These are phyloP conservation scores for Empidonax traillii DNA, from an alignment of 2,113 vertebrate species.

Conservation along the genomic window DNA sequence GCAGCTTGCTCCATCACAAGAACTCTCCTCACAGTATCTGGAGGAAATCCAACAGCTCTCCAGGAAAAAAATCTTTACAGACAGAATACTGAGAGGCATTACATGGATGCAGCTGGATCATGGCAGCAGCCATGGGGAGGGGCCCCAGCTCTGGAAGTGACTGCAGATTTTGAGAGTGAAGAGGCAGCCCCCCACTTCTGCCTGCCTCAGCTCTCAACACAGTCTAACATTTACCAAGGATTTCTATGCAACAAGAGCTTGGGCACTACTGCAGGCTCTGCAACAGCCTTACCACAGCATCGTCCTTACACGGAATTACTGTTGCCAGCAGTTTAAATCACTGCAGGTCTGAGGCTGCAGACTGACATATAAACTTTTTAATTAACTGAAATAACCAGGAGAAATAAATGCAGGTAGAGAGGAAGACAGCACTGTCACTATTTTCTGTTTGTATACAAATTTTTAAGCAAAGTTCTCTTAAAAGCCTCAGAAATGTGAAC, in stretches of 20 bases:
- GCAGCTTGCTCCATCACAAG: not conserved
- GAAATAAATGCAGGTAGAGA: not conserved
- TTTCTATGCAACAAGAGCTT: fast-evolving
- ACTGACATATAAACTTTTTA: not conserved
- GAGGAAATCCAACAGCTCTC: not conserved
- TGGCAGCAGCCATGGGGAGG: not conserved
- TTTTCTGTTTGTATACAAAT: not conserved
- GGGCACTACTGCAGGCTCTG: fast-evolving
- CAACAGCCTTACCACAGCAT: not conserved
- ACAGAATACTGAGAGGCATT: fast-evolving
- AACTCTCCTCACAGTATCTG: not conserved
- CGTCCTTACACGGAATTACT: not conserved
- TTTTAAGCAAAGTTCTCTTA: not conserved
- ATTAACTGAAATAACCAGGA: not conserved
- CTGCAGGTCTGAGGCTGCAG: not conserved
- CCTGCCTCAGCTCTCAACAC: not conserved
- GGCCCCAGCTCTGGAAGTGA: fast-evolving
- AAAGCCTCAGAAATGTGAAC: not conserved
- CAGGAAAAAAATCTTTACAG: not conserved
- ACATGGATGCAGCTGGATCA: fast-evolving
- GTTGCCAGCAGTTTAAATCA: not conserved
- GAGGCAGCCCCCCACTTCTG: not conserved
- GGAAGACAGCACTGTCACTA: not conserved
- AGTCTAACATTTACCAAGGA: not conserved
- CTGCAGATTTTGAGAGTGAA: fast-evolving